Base-by-base conservation (phyloP, 2,113 vertebrate species). In the Lepus europaeus region DNA sequence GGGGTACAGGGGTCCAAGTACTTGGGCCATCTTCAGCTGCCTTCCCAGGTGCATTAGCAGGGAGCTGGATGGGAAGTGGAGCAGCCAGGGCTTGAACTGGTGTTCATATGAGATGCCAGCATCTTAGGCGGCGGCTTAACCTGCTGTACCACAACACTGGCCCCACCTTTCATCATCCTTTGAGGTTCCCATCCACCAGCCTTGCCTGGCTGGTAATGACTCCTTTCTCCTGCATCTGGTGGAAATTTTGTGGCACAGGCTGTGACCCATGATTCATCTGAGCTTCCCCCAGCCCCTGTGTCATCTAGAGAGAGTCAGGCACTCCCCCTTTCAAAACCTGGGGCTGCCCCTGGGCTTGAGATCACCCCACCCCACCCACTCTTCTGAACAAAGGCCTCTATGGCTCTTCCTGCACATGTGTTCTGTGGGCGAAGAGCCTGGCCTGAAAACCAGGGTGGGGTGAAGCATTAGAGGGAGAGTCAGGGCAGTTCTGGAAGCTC, bases 161-260 rank as follows among this genome's bases (percentile, higher is more conserved):
- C 19, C 56, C 56, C 56, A 59, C 56, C 56, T 59, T 14, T 59
- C 56, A 59, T 19, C 56, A 79, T 94, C 72, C 59, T 9, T 13
- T 11, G 39, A 70, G 36, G 39, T n/a, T 68, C 25, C 70, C 36
- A 49, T 72, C 20, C 79, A 84, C 36, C 74, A 91, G 69, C 16
- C 27, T 69, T 82, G 83, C 64, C 69, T 89, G 56, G 45, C 36
- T 82, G 84, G 27, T 80, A 88, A 95, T 89, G 45, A n/a, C 53
- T 96, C 63, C 89, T 74, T 80, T 63, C 69, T 77, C 36, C 13
- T 45, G 36, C 25, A 31, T 84, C 22, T 82, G 84, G 53, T 69
- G 85, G 79, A 77, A 85, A n/a, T 85, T 91, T 89, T 59, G 61
- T 64, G 77, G 76, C 66, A 85, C 0, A 6, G n/a, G 51, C 36